Percentiles rank a stretch among this genome's conserved stretches.
These are phyloP conservation scores for Campoplex capitator DNA, from an alignment of 2,888 invertebrate species.

Conservation along the genomic window DNA sequence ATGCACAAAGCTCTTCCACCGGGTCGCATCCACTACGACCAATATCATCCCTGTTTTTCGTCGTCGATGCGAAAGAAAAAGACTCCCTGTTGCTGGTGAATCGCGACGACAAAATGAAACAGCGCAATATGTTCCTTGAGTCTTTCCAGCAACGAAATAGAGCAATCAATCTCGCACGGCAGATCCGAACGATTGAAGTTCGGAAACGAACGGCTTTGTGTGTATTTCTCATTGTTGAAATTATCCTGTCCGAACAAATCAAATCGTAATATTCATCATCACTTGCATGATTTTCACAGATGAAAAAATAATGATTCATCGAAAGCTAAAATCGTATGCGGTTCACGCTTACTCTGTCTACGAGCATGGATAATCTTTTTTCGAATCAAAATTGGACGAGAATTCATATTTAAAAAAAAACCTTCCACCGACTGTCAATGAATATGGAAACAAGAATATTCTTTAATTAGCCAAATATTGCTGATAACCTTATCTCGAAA, in stretches of 20 bases:
- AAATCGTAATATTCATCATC: background rate
- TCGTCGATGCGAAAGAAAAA: conserved; percentile 40
- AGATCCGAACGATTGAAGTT: background rate
- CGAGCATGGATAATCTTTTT: background rate
- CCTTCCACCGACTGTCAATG: too few species aligned
- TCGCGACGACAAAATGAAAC: conserved; percentile 34
- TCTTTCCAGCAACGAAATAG: background rate
- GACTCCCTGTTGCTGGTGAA: conserved; percentile 12
- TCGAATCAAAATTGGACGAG: background rate
- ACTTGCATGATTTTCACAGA: background rate
- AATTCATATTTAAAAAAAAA: too few species aligned
- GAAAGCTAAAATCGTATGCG: background rate
- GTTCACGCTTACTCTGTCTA: background rate
- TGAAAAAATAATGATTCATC: background rate
- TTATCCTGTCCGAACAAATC: background rate
- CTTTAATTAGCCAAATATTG: background rate
- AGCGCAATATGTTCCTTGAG: conserved; percentile 32
- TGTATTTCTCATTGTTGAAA: background rate
- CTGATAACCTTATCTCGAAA: background rate
- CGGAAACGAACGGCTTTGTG: background rate
- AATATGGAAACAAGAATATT: too few species aligned
- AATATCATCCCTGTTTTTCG: conserved; percentile 47
- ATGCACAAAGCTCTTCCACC: conserved; percentile 45
- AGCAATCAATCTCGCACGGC: background rate
- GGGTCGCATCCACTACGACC: conserved; percentile 45